Evolutionary conservation across 2,113 vertebrate genomes (phyloP), one percentile per base, ranked within the genome.

Genomic region (Cochlearius cochlearius): DNA sequence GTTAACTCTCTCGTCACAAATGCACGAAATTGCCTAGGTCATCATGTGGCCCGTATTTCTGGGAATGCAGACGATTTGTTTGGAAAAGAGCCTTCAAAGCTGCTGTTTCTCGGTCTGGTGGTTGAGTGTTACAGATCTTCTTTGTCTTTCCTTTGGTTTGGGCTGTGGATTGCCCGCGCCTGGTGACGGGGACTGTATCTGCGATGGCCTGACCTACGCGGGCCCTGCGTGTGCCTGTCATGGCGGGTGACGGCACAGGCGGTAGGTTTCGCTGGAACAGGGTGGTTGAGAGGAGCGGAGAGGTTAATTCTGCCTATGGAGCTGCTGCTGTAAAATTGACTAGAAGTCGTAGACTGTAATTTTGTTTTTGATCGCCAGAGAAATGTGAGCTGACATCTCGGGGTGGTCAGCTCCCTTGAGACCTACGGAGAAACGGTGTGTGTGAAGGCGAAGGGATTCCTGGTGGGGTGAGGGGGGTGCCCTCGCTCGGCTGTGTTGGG

Each of bases 321-420:
- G 52, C 60, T 34, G 62, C 50, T 88, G 27, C 52, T 34, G 3
- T 32, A 3, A 22, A 55, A 26, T 15, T 30, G 38, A 13, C 10
- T 3, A 4, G 53, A 62, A 19, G 5, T 36, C 4, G 2, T 8
- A 34, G 60, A 7, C 13, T 11, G 22, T 20, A 9, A 15, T 30
- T 56, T 52, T 58, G 38, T 5, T 63, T 60, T 25, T 27, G 29
- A 17, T 43, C 20, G 7, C 41, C 12, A 21, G 55, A 32, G 43
- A 38, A 53, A 32, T 0, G 6, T 3, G 8, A 78, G 47, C 39
- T 8, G 20, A 8, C 0, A 0, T 2, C 12, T 11, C 3, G 23
- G 16, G 45, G 38, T 5, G 45, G 36, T 15, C 38, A 34, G 20
- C 10, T 66, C 13, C 71, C 30, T 49, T 0, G 0, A 34, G n/a